Evolutionary conservation across 1,140 invertebrate species (phyloP).

Genomic region (Zaprionus africanus): DNA sequence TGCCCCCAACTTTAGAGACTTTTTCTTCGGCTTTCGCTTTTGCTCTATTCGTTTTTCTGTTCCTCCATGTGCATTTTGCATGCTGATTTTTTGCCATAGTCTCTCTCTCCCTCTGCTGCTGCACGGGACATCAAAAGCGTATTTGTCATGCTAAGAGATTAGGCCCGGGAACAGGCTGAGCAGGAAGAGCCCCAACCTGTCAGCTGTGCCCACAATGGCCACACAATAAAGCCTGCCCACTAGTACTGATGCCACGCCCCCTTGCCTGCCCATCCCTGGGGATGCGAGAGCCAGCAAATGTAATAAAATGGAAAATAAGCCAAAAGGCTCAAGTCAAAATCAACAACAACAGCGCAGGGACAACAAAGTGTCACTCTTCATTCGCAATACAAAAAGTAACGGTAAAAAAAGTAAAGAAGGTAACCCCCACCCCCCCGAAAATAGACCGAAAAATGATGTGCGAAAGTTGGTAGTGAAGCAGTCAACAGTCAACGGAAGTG

Average conservation of each 20-base stretch:
- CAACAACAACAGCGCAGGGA: slow-evolving; percentile 28
- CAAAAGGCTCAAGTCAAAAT: slow-evolving; percentile 45
- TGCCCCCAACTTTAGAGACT: slow-evolving; percentile 35
- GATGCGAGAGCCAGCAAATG: slow-evolving; percentile 54
- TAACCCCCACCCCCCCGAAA: background rate
- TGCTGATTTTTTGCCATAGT: slow-evolving; percentile 48
- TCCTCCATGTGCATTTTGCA: slow-evolving; percentile 63
- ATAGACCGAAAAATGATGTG: slow-evolving; percentile 44
- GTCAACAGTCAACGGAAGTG: slow-evolving; percentile 15
- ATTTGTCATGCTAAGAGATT: slow-evolving; percentile 75
- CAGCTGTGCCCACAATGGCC: slow-evolving; percentile 51
- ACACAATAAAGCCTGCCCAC: slow-evolving; percentile 57
- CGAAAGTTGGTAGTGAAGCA: slow-evolving; percentile 15
- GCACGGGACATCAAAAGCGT: slow-evolving; percentile 76
- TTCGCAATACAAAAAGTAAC: slow-evolving; percentile 38
- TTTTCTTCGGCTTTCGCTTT: slow-evolving; percentile 62
- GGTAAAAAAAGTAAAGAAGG: slow-evolving; percentile 40
- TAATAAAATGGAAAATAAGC: slow-evolving; percentile 78
- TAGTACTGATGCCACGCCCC: background rate
- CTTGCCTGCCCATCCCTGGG: background rate
- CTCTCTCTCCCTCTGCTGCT: slow-evolving; percentile 43
- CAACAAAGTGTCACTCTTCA: slow-evolving; percentile 62
- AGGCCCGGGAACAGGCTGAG: slow-evolving; percentile 9
- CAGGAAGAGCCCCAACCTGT: no score
- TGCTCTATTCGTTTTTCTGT: slow-evolving; percentile 35